phyloP scores from a whole-genome alignment of 2,888 invertebrate species.

The Spialia ferax region DNA sequence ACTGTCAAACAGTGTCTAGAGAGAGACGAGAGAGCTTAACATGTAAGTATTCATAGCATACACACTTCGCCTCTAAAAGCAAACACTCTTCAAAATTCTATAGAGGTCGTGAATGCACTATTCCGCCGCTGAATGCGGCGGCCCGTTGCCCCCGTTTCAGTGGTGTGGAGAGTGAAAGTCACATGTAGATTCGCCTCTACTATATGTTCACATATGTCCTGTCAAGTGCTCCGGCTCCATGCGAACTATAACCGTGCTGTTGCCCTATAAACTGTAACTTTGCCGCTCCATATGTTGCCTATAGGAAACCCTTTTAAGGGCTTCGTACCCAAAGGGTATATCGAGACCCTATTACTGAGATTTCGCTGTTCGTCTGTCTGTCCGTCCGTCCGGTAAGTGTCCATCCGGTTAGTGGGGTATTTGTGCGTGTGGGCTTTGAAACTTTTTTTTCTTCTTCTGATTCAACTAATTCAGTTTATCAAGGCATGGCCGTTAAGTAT shows the following conservation, averaged over 20 bases:
- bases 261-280: not conserved
- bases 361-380: no score
- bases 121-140: conserved; percentile 51
- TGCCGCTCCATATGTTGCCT: no score
- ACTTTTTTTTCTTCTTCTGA: not conserved
- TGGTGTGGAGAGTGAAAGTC: conserved; percentile 58
- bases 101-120: conserved; percentile 49
- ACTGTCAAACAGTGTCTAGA: not conserved
- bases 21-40: not conserved
- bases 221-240: conserved; percentile 9
- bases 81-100: conserved; percentile 43
- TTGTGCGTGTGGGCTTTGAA: not conserved
- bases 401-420: not conserved
- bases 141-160: conserved; percentile 57
- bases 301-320: no score
- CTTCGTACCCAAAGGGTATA: no score
- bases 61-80: conserved; percentile 42
- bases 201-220: conserved; percentile 44
- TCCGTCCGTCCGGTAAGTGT: no score
- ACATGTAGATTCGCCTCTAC: no score
- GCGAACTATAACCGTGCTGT: no score
- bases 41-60: conserved; percentile 10
- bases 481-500: no score
- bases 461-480: no score
- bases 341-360: no score